Evolutionary conservation across 2,888 invertebrate genomes (phyloP), one percentile per base, ranked within the genome.

Genomic region (Drosophila koepferae): DNA sequence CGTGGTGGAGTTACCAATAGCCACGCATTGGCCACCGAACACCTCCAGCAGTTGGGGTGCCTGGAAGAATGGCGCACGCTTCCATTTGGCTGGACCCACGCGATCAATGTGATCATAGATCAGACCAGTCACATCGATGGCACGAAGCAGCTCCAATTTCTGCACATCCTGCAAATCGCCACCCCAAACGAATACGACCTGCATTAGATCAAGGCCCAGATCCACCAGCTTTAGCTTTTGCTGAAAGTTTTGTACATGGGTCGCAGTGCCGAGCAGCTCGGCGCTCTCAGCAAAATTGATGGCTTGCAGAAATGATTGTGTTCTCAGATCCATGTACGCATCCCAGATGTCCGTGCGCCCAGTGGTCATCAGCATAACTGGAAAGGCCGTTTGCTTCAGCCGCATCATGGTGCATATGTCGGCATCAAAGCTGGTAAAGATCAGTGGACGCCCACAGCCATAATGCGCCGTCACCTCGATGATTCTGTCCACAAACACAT

Each of bases 171-270:
- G 97, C 90, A 98, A 97, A 88, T 98, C 97, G 80, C 98, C 98
- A 28, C 99, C 99, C 99, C 99, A 99, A 81, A 98, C 97, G 93
- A 99, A 99, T 67, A 98, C 95, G 2, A 98, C 96, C 62, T 99
- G 95, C 14, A 96, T 96, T 9, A 96, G 95, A 82, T 96, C 95
- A 74, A 96, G 96, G 0, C 96, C 97, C 64, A 96, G 91, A 2
- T 82, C 74, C 1, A 95, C 95, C 94, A 97, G 95, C 12, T 95
- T 94, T 1, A 96, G 95, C 91, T 77, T 77, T 1, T 36, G 43
- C 38, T 98, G 94, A 76, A 98, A 94, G 91, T 98, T 98, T 92
- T 98, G 98, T 0, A 97, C 96, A 92, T 98, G 97, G 38, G 97
- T 97, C 59, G 97, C 97, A 46, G 98, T 95, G 18, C 99, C 99